A percentile compares a stretch with the other conserved stretches of the same genome.
Conservation (phyloP, 2,113 vertebrate species). For the Saccopteryx leptura region DNA sequence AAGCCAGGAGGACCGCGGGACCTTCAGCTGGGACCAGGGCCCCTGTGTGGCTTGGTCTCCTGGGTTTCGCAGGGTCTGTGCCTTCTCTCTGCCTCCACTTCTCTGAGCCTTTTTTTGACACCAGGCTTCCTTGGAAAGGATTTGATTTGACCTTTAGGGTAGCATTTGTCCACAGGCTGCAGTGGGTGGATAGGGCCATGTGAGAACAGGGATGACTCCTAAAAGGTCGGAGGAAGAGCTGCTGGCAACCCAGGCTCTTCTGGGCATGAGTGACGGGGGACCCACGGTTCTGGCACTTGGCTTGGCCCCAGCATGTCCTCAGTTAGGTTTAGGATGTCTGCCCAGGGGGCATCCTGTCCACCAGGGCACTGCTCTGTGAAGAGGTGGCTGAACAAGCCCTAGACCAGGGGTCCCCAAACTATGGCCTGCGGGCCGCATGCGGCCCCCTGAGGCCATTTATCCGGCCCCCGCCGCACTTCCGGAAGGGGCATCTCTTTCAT, state of each 20-base stretch:
- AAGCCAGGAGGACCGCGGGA: neutral
- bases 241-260: too few species aligned
- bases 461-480: too few species aligned
- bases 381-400: neutral
- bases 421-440: too few species aligned
- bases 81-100: neutral
- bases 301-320: neutral
- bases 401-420: too few species aligned
- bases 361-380: neutral
- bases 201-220: neutral
- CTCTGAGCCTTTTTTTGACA: neutral
- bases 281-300: neutral
- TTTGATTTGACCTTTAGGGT: neutral
- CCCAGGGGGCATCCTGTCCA: neutral
- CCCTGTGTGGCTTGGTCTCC: accelerated
- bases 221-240: neutral
- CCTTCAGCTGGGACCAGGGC: neutral
- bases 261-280: neutral
- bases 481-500: too few species aligned
- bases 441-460: too few species aligned
- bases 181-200: too few species aligned
- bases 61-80: neutral
- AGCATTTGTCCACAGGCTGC: neutral
- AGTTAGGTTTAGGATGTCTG: neutral
- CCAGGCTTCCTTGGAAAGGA: neutral